These are phyloP conservation scores for Metallyticus violacea DNA, from an alignment of 2,888 invertebrate species.

Conservation along the genomic window DNA sequence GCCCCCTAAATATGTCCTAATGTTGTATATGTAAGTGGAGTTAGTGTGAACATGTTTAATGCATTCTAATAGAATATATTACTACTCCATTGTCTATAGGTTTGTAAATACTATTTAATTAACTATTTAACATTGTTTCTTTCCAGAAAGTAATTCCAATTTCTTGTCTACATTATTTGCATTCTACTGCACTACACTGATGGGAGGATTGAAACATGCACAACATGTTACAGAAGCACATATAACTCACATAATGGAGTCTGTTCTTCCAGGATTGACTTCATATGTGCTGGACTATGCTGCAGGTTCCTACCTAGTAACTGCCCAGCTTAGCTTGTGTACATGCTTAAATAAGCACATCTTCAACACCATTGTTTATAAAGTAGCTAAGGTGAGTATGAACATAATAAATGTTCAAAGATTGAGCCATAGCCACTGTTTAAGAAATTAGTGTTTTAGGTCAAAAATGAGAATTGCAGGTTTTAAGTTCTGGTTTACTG, in stretches of 20 bases:
- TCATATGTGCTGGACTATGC: conserved; percentile 68
- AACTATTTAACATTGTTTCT: too few relatives aligned
- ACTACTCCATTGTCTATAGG: too few relatives aligned
- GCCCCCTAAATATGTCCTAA: too few relatives aligned
- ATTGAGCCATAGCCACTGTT: neutral
- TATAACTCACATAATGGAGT: conserved; percentile 61
- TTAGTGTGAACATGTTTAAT: too few relatives aligned
- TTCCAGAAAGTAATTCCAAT: conserved; percentile 49
- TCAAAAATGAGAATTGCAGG: too few relatives aligned
- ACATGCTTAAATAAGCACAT: conserved; percentile 56
- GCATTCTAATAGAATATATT: too few relatives aligned
- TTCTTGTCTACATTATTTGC: conserved; percentile 69
- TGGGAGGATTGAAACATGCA: conserved; percentile 65
- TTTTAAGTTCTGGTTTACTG: too few relatives aligned
- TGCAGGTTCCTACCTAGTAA: conserved; percentile 70
- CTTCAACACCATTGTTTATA: conserved; percentile 59
- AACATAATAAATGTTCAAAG: neutral
- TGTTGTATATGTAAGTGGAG: too few relatives aligned
- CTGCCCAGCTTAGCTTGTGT: conserved; percentile 66
- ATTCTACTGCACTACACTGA: conserved; percentile 74
- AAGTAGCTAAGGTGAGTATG: conserved; percentile 51
- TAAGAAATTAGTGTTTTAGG: too few relatives aligned
- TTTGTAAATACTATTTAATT: too few relatives aligned
- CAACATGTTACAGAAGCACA: conserved; percentile 55
- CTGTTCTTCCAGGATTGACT: conserved; percentile 66